A percentile compares a stretch with the other conserved stretches of the same genome.
Conservation (phyloP, 2,113 vertebrate genomes). For the Butorides virescens region DNA sequence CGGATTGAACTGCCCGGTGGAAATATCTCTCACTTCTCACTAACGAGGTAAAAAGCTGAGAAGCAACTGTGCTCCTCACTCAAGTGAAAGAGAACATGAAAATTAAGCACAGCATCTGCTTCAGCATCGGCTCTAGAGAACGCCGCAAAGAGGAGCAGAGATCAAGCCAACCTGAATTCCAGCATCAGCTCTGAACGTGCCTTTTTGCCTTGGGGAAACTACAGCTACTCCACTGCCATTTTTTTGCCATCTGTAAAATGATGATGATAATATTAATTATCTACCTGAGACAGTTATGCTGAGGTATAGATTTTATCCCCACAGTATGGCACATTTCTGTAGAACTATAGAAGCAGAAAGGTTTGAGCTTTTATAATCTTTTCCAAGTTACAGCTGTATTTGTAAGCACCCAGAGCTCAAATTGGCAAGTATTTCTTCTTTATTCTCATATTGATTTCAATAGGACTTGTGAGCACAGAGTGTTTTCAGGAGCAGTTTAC, state of each 20-base stretch:
- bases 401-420: constrained; percentile 22
- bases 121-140: neutral
- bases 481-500: constrained; percentile 34
- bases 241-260: neutral
- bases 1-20: neutral
- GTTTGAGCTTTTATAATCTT: neutral
- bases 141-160: constrained; percentile 4
- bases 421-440: constrained; percentile 34
- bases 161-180: constrained; percentile 38
- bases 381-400: neutral
- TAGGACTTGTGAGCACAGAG: constrained; percentile 23
- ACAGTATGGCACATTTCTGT: neutral
- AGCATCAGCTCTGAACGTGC: neutral
- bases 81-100: constrained; percentile 47
- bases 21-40: constrained; percentile 40
- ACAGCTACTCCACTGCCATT: neutral
- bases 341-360: neutral
- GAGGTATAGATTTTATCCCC: constrained; percentile 14
- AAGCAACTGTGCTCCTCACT: constrained; percentile 36
- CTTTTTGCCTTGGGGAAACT: constrained; percentile 16
- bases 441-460: constrained; percentile 48
- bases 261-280: constrained; percentile 40
- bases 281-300: neutral
- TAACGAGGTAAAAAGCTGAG: constrained; percentile 39
- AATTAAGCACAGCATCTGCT: constrained; percentile 45